Conservation (phyloP, 2,113 vertebrate genomes). For the Ranitomeya variabilis region DNA sequence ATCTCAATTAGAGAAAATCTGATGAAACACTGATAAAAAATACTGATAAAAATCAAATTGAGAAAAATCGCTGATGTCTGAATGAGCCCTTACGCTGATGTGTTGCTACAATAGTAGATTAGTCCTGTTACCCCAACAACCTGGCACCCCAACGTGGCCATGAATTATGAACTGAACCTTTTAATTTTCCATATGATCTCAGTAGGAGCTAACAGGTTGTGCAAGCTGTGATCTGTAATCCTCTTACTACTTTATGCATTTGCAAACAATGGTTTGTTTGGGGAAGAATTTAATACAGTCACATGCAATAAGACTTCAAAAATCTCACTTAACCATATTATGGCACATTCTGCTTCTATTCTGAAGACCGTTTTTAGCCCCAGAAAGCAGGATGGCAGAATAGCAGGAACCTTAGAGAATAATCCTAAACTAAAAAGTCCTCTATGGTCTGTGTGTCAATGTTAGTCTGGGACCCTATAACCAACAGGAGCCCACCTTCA, state of each 20-base stretch:
- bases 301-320: constrained; percentile 67
- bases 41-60: too few species aligned
- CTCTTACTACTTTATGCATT: constrained; percentile 69
- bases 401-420: not conserved
- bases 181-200: constrained; percentile 23
- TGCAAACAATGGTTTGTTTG: constrained; percentile 71
- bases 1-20: too few species aligned
- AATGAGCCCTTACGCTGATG: not conserved
- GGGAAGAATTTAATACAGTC: constrained; percentile 67
- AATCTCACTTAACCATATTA: constrained; percentile 61
- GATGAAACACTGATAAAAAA: too few species aligned
- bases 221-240: constrained; percentile 72
- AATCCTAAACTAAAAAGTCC: not conserved
- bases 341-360: constrained; percentile 28
- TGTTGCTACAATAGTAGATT: not conserved
- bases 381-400: not conserved
- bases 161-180: not conserved
- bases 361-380: not conserved
- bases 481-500: not conserved
- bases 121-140: not conserved
- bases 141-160: not conserved
- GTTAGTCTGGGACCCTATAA: too few species aligned
- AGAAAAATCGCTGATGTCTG: too few species aligned
- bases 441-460: not conserved
- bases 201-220: constrained; percentile 60